Base-by-base conservation (phyloP, 1,140 invertebrate genomes). In the Drosophila nigromelanica region DNA sequence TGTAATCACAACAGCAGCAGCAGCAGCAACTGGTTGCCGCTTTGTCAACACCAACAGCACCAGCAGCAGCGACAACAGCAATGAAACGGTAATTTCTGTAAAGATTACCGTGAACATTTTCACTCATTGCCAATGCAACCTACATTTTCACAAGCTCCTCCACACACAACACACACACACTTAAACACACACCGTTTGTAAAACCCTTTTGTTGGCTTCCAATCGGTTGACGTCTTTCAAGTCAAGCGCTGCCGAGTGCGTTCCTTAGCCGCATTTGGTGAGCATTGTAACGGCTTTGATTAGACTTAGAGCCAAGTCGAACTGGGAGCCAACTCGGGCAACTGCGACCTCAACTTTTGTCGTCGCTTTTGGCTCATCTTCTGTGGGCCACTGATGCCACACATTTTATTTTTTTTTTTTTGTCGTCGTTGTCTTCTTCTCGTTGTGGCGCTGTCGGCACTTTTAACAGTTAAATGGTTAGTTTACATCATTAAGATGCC, bases 401-500 rank as follows among this genome's bases (percentile, higher is more conserved):
- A 45, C n/a, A 42, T 14, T 30, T 54, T 64, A 48, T 69, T 51
- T 80, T 73, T 48, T 59, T 33, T 8, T 33, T 6, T 33, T 8
- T 33, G 30, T 33, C 30, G 33, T 35, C 8, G 33, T 35, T 10
- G 33, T 10, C 33, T 35, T 35, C 15, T 45, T 48, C 61, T 14
- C 50, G 43, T 68, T 71, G 45, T 62, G 33, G 66, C 60, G 83
- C 83, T 83, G 59, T 75, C 82, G 80, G 83, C 73, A 63, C 54
- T 73, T 59, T 80, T 80, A 89, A 89, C 83, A 78, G 83, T 89
- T 87, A 89, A 89, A 89, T 83, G 76, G n/a, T 79, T 83, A 75
- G 70, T 83, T 89, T 89, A 89, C 85, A 89, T 89, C 83, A 89
- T 89, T 89, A 89, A 79, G 76, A 87, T 89, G 63, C 70, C 66